Evolutionary conservation across 1,140 invertebrate species (phyloP), one percentile per base, ranked within the genome.

Genomic region (Coelopa frigida): DNA sequence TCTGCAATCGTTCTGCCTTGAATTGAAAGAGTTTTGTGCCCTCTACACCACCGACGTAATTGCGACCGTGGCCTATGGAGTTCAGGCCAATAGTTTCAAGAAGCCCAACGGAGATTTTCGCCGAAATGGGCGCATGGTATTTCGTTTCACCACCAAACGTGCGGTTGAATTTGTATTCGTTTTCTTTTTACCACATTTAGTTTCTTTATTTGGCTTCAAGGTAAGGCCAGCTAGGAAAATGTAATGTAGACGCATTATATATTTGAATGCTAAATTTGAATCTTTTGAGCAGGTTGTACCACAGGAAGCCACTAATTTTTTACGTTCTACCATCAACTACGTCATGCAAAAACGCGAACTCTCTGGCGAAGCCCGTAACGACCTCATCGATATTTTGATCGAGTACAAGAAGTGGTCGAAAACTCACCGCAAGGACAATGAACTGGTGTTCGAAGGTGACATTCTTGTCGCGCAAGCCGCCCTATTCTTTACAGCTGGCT

Each of bases 401-500:
- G 20, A 59, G 5, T 23, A 12, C 53, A 60, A 48, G 55, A 31
- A 45, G 27, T 56, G 0, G 46, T 39, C 1, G 45, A 44, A 10
- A 20, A 40, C 40, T 3, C 26, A 14, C 10, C 45, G 6, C 50
- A 54, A 1, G 20, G 37, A 1, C 55, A 59, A 57, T 20, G 46
- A 57, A 33, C 52, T 61, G 12, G 41, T 55, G 1, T 70, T 62
- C 24, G 55, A 66, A n/a, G 62, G 57, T 17, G 73, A 80, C 43
- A 65, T 72, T 42, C 75, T 83, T 57, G 71, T 81, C 11, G 78
- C 82, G 5, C 82, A 85, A 59, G 79, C 76, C 0, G 78, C 80
- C 15, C 73, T 81, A 0, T 87, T 87, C 54, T 83, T 86, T 44
- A 67, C 78, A 1, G 85, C 84, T 27, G 83, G 85, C 7, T 84